phyloP scores from a whole-genome alignment of 2,113 vertebrate genomes.

The Hystrix brachyura region DNA sequence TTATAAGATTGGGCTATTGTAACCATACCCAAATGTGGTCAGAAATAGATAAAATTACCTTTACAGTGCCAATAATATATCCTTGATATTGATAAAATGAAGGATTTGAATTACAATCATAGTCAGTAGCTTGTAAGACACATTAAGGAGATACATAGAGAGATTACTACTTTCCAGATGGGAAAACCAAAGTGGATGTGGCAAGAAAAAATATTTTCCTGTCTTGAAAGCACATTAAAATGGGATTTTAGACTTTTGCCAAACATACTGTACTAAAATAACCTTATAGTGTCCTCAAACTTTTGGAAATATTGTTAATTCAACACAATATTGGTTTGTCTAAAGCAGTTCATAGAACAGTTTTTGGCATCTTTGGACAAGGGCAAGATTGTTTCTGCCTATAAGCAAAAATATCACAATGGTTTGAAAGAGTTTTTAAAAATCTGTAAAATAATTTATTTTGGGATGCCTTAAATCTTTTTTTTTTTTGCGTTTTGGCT shows the following conservation, averaged over 20 bases:
- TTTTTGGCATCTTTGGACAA: slow-evolving; percentile 46
- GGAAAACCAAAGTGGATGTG: slow-evolving; percentile 31
- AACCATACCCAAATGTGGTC: neutral
- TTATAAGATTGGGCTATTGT: slow-evolving; percentile 39
- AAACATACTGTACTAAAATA: slow-evolving; percentile 54
- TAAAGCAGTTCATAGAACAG: neutral
- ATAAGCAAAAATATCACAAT: neutral
- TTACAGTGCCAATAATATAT: neutral
- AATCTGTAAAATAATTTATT: slow-evolving; percentile 40
- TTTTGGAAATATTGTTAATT: neutral
- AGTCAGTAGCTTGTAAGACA: neutral
- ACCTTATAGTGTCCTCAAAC: neutral
- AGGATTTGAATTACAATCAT: neutral
- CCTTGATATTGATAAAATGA: slow-evolving; percentile 38
- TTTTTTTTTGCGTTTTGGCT: slow-evolving; percentile 19
- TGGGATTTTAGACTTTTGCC: neutral
- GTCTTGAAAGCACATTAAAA: slow-evolving; percentile 49
- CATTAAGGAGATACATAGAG: neutral
- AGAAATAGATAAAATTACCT: slow-evolving; percentile 40
- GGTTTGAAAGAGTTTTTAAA: neutral
- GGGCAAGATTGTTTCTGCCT: neutral
- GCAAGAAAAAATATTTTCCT: slow-evolving; percentile 58
- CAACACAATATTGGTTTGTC: neutral
- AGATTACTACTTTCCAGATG: neutral
- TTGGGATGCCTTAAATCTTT: neutral